These are phyloP conservation scores for Pangasianodon hypophthalmus DNA, from an alignment of 2,113 vertebrate genomes.

Conservation along the genomic window DNA sequence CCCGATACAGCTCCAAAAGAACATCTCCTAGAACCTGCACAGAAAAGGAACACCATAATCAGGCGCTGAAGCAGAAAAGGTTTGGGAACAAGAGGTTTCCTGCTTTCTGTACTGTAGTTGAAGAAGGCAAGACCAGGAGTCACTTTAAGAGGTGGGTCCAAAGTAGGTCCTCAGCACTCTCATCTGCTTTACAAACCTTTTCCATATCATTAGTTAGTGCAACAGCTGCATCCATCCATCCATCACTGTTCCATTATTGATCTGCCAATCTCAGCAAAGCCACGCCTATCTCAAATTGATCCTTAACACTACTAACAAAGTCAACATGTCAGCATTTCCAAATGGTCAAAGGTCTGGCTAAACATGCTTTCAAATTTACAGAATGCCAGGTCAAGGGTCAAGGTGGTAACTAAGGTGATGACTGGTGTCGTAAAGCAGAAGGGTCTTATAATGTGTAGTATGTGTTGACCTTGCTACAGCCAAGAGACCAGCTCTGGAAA, in stretches of 20 bases:
- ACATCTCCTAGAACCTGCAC: slow-evolving; percentile 78
- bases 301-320: slow-evolving; percentile 4
- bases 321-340: slow-evolving; percentile 1
- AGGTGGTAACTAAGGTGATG: slow-evolving; percentile 14
- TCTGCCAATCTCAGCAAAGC: background rate
- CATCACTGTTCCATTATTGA: slow-evolving; percentile 29
- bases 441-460: slow-evolving; percentile 1
- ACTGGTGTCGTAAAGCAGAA: slow-evolving; percentile 26
- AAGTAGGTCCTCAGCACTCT: background rate
- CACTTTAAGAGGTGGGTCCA: background rate
- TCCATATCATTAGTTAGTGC: slow-evolving; percentile 43
- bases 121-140: background rate
- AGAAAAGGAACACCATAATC: background rate
- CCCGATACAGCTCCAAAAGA: slow-evolving; percentile 87
- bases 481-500: background rate
- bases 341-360: slow-evolving; percentile 1
- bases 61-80: background rate
- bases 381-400: slow-evolving; percentile 9
- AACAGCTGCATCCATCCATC: slow-evolving; percentile 41
- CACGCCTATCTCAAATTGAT: background rate
- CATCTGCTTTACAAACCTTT: slow-evolving; percentile 34
- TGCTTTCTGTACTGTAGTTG: slow-evolving; percentile 3
- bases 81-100: slow-evolving; percentile 13
- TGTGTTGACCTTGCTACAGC: background rate
- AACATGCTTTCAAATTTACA: slow-evolving; percentile 3